Evolutionary conservation across 2,797 vertebrate species (phyloP), one percentile per base, ranked within the genome.

Genomic region (Chelmon rostratus): DNA sequence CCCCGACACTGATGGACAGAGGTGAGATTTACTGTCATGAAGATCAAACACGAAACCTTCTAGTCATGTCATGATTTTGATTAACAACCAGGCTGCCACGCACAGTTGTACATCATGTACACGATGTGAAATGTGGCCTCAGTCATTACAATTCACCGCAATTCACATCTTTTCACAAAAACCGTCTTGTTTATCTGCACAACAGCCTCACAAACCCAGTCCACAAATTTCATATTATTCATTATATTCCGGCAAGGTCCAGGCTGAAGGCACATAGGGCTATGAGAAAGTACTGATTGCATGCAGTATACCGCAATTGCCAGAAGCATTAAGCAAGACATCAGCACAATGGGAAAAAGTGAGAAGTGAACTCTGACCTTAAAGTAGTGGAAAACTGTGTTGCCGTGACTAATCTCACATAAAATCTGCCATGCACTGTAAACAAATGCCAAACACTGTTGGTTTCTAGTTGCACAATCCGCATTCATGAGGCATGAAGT

Each of bases 11-110:
- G 75, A 83, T 44, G 54, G 72, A 81, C 67, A 67, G 69, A 78
- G 49, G 49, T 72, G 47, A 77, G 68, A 77, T 66, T 58, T 52
- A 82, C 56, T 75, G 82, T 72, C 70, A 75, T 57, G 40, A 57
- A 52, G 65, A 81, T 84, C 65, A 73, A 79, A 65, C 53, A 40
- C 0, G 37, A 76, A 88, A 77, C 46, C 42, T 68, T 77, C 28
- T 23, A 72, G 54, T 73, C 80, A 59, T 56, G 69, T 77, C 35
- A 73, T 53, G 68, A 74, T 57, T 79, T 54, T 78, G 54, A 82
- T 85, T 61, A 78, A 78, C 74, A 86, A 37, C 57, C 61, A 65
- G 15, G 19, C 49, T 52, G 33, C 10, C 23, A 28, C 54, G 31
- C 59, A 38, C 23, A 23, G 49, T 25, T 50, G 11, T 50, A 38